Percentiles rank a stretch among this genome's conserved stretches.
Conservation (phyloP, 2,888 invertebrate genomes). For the Oscheius sp. region DNA sequence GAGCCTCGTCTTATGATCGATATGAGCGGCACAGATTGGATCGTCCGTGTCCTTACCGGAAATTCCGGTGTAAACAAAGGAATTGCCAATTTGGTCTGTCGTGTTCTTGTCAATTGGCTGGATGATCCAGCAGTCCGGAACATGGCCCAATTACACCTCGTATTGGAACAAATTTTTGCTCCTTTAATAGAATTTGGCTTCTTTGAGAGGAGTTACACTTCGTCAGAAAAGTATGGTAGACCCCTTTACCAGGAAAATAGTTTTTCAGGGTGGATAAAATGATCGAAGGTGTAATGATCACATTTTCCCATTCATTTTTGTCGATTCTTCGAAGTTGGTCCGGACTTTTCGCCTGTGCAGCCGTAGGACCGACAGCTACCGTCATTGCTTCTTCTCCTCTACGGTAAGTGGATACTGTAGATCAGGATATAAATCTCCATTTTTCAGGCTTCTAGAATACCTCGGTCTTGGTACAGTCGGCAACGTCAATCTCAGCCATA, state of each 20-base stretch:
- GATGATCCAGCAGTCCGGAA: conserved; percentile 60
- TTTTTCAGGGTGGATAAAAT: conserved; percentile 34
- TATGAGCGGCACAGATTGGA: conserved; percentile 67
- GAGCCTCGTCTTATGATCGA: conserved; percentile 60
- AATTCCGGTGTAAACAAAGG: conserved; percentile 45
- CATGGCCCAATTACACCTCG: conserved; percentile 76
- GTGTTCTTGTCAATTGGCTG: conserved; percentile 63
- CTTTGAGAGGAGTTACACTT: conserved; percentile 49
- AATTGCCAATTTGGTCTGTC: conserved; percentile 53
- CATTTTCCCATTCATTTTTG: conserved; percentile 54
- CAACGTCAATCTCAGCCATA: conserved; percentile 54
- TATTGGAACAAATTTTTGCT: conserved; percentile 83
- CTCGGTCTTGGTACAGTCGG: conserved; percentile 60
- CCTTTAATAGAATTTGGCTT: conserved; percentile 85
- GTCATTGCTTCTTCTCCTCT: conserved; percentile 62
- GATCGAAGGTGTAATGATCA: conserved; percentile 47
- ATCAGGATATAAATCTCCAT: no score
- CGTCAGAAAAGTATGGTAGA: conserved; percentile 9
- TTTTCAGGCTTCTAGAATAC: conserved; percentile 56
- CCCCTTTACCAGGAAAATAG: not conserved
- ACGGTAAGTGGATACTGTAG: conserved; percentile 21
- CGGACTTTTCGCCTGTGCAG: conserved; percentile 79
- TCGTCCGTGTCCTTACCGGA: conserved; percentile 56
- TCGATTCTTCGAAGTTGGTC: conserved; percentile 64
- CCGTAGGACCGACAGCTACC: conserved; percentile 52